Base-by-base conservation (phyloP, 2,888 invertebrate genomes). In the Ophraella communa region DNA sequence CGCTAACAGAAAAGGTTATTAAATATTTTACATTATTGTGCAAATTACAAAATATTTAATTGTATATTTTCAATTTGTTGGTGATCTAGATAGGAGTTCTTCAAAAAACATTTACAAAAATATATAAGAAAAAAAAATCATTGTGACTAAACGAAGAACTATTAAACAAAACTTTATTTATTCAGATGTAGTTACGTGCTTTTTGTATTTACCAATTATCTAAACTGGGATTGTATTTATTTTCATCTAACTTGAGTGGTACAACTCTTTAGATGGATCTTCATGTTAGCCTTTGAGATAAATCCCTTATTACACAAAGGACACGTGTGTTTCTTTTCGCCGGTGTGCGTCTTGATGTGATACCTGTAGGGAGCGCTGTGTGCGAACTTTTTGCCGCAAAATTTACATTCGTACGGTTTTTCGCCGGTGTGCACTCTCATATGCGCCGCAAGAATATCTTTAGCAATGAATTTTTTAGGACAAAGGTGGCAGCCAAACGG, bases 401-500 rank as follows among this genome's bases (percentile, higher is more conserved):
- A 65, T 17, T 56, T 35, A 54, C 75, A 75, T 8, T 68, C 66
- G 64, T 70, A 77, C 11, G 78, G 78, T 53, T 75, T 76, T 42
- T 75, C 76, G 1, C 77, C 77, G 0, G 77, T 78, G 55, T 78
- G 78, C 2, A 74, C 73, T 7, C 76, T 67, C 59, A 73, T 70
- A 58, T 79, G 79, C 4, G 73, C 71, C 0, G 57, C 70, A 8
- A 79, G 65, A 53, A 73, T 72, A 52, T 73, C 73, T 30, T 68
- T 70, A 8, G 68, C 64, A 39, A 67, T 71, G 45, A 67, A 71
- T 23, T 44, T 39, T 23, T 71, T 71, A 4, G 66, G 67, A 45
- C 71, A 71, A 21, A 64, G 30, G 3, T 47, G 18, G 27, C 71
- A 71, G n/a, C 61, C 61, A 65, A 86, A 70, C 7, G 71, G 71